Percentiles rank a stretch among this genome's conserved stretches.
These are phyloP conservation scores for Pardalotus punctatus DNA, from an alignment of 2,113 vertebrate genomes.

Conservation along the genomic window DNA sequence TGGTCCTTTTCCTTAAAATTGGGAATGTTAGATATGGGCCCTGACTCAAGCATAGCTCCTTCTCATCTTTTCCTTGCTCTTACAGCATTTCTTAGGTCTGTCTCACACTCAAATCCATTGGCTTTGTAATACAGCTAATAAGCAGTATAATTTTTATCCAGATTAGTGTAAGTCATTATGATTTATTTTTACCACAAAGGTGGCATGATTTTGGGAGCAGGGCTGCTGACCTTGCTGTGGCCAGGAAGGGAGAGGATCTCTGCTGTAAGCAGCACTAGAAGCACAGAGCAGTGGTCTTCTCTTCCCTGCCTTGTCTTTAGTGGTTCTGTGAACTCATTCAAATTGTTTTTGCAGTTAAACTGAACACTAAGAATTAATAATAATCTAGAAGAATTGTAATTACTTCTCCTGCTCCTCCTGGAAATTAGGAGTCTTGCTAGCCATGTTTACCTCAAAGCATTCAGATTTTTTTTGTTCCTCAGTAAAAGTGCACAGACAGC, in stretches of 20 bases:
- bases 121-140: background rate
- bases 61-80: background rate
- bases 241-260: background rate
- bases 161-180: background rate
- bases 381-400: background rate
- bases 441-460: background rate
- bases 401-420: background rate
- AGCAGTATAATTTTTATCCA: background rate
- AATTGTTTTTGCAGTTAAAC: background rate
- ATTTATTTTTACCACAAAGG: background rate
- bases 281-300: background rate
- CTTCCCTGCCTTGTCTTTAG: background rate
- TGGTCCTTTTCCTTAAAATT: background rate
- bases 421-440: background rate
- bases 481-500: background rate
- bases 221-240: background rate
- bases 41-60: background rate
- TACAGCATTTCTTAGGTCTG: background rate
- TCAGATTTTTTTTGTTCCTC: background rate
- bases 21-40: background rate
- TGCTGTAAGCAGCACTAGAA: background rate
- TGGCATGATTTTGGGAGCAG: background rate
- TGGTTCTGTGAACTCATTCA: background rate
- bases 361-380: background rate
- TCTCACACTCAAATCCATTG: background rate